Conservation (phyloP, 1,140 invertebrate genomes). For the Hylaeus anthracinus region DNA sequence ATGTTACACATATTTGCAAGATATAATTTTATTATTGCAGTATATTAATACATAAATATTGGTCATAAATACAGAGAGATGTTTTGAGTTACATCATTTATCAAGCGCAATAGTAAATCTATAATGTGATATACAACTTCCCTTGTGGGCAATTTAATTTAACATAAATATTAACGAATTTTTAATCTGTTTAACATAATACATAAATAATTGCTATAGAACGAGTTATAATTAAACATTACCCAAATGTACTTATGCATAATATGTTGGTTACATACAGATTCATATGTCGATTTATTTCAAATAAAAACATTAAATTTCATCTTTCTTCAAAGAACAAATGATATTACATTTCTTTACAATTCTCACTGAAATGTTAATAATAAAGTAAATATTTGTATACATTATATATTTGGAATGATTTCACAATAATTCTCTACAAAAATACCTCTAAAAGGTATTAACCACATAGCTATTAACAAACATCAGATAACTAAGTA, state of each 20-base stretch:
- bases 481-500: background rate
- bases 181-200: background rate
- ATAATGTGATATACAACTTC: conserved; percentile 4
- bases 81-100: conserved; percentile 8
- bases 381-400: conserved; percentile 10
- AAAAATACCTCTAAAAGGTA: background rate
- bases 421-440: conserved; percentile 2
- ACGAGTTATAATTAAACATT: conserved; percentile 3
- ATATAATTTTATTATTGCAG: conserved; percentile 12
- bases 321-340: background rate
- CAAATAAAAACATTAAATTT: background rate
- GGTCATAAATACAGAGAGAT: conserved; percentile 4
- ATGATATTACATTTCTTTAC: background rate
- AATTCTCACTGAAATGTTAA: background rate
- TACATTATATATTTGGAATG: conserved; percentile 16
- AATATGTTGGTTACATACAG: background rate
- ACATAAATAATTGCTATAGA: background rate
- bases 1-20: background rate
- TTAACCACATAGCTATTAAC: background rate
- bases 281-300: background rate
- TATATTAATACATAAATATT: conserved; percentile 23
- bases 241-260: background rate
- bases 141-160: background rate
- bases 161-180: conserved; percentile 19
- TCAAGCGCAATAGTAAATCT: conserved; percentile 13